Percentiles rank a stretch among this genome's conserved stretches.
phyloP scores from a whole-genome alignment of 2,113 vertebrate genomes.

The Nansenia antarctica region DNA sequence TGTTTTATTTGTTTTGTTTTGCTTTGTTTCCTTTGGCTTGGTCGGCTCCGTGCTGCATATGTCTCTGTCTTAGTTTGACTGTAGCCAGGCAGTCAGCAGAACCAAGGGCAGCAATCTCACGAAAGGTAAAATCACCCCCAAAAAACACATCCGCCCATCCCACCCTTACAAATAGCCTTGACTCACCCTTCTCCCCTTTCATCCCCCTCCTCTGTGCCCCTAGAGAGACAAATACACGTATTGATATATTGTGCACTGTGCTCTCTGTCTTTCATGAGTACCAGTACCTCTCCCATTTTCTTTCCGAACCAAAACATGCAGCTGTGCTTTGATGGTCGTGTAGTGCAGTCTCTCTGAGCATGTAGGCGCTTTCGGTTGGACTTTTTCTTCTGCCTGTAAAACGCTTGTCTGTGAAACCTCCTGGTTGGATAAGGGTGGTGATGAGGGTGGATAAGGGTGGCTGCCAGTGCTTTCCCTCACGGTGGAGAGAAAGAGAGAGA shows the following conservation, averaged over 20 bases:
- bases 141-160: constrained; percentile 39
- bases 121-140: constrained; percentile 75
- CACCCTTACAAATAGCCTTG: too few species aligned
- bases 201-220: neutral
- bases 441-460: too few species aligned
- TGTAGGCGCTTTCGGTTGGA: neutral
- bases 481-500: neutral
- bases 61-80: constrained; percentile 76
- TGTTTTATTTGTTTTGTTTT: constrained; percentile 31
- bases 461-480: neutral
- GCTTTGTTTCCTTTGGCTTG: constrained; percentile 47
- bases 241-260: neutral
- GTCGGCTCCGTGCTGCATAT: constrained; percentile 67
- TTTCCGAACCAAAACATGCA: neutral
- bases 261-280: neutral
- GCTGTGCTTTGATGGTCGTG: neutral
- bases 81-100: constrained; percentile 75
- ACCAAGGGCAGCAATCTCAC: constrained; percentile 67
- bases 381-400: neutral
- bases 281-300: neutral
- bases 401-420: neutral
- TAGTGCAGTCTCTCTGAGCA: neutral
- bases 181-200: constrained; percentile 9
- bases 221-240: neutral
- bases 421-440: neutral